Evolutionary conservation across 2,888 invertebrate species (phyloP), one percentile per base, ranked within the genome.

Genomic region (Phengaris alcon): DNA sequence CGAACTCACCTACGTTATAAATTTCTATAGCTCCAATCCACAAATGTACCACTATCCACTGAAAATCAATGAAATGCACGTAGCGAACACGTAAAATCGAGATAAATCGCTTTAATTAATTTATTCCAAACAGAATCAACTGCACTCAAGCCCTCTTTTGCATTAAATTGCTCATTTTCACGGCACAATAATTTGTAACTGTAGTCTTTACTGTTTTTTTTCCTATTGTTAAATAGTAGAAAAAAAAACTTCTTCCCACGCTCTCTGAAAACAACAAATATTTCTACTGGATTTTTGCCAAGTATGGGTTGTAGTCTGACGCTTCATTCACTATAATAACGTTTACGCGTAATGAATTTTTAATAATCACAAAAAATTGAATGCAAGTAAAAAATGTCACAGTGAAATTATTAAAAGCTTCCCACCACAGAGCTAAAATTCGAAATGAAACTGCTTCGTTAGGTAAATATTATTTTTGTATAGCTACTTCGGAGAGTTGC

Each of bases 171-270:
- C 86, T 90, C 87, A 91, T 93, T 92, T 93, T 85, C 88, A 91
- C 91, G 93, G 90, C 89, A 91, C 90, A 90, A 88, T 91, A 90
- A 90, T 88, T 92, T 88, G 84, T 91, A 93, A 92, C 92, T 88
- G 93, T 93, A 86, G 83, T 84, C 81, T 87, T 87, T 88, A 90
- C 88, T 83, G 87, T 22, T 88, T 90, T 90, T 88, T 89, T 87
- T 78, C 78, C 81, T 80, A 82, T 82, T 80, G 82, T 82, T 81
- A 82, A 83, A 81, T 44, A 46, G 12, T 9, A n/a, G 75, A 59
- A 82, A 81, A 81, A 83, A 84, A 85, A 86, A 83, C 83, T 81
- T 85, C 90, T 90, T 92, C 93, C 88, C 92, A 92, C 91, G 92
- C 86, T 89, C 86, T 84, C 84, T 82, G 85, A 86, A 88, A 89